Conservation (phyloP, 2,888 invertebrate species). For the Acanthococcus lagerstroemiae region DNA sequence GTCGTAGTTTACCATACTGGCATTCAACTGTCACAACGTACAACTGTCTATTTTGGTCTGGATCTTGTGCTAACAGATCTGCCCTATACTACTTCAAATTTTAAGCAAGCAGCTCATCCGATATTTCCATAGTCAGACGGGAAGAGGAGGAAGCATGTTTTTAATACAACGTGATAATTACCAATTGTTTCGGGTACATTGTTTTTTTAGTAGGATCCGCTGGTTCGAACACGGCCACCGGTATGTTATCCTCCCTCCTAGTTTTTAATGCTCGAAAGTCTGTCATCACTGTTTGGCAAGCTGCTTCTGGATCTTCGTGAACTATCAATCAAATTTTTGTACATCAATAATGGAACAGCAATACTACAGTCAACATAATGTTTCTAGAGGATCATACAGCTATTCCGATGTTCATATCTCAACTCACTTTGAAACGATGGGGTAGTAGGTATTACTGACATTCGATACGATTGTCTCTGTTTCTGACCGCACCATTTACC, state of each 20-base stretch:
- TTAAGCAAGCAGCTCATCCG: no score
- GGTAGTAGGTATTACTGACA: slow-evolving; percentile 38
- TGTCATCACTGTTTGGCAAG: slow-evolving; percentile 39
- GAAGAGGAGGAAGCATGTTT: no score
- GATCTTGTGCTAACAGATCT: no score
- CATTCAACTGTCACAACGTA: no score
- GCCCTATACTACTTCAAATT: no score
- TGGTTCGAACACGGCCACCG: slow-evolving; percentile 53
- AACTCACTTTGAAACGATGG: slow-evolving; percentile 46
- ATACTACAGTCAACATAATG: neutral
- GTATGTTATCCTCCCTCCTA: slow-evolving; percentile 46
- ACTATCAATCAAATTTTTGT: slow-evolving; percentile 43
- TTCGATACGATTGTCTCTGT: slow-evolving; percentile 25
- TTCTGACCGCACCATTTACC: slow-evolving; percentile 52
- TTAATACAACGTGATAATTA: no score
- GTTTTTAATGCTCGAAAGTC: slow-evolving; percentile 38
- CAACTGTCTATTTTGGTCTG: no score
- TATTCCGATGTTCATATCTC: neutral
- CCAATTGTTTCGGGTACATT: slow-evolving; percentile 60
- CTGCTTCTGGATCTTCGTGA: slow-evolving; percentile 50
- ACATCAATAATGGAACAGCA: neutral
- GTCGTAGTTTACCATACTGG: no score
- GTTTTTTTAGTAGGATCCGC: slow-evolving; percentile 51
- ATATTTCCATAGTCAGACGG: no score
- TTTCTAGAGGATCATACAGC: neutral